phyloP scores from a whole-genome alignment of 1,140 invertebrate species.

The Bactericera cockerelli region DNA sequence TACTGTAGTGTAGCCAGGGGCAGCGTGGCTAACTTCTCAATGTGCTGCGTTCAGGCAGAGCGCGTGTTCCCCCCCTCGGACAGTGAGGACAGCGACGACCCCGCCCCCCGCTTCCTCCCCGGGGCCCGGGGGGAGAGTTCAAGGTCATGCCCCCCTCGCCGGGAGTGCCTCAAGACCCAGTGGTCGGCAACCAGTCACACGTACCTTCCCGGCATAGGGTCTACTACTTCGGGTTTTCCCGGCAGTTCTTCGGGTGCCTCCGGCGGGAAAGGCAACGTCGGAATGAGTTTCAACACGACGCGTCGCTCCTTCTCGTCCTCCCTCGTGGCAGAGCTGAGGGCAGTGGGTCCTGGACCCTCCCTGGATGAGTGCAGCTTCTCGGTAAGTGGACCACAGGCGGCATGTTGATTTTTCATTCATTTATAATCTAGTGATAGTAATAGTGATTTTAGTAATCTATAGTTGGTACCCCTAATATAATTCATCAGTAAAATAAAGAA shows the following conservation, averaged over 20 bases:
- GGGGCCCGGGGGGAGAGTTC: not conserved
- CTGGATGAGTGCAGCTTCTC: conserved; percentile 15
- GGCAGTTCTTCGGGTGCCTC: too few relatives aligned
- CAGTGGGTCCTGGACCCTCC: conserved; percentile 13
- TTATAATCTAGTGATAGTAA: too few relatives aligned
- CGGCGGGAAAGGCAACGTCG: conserved; percentile 10
- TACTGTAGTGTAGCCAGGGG: too few relatives aligned
- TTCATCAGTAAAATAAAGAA: too few relatives aligned
- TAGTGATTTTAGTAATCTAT: too few relatives aligned
- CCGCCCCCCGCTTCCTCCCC: conserved; percentile 1
- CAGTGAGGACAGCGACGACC: conserved; percentile 21
- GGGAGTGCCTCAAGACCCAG: conserved; percentile 15
- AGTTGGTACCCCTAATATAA: too few relatives aligned
- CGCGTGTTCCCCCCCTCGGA: conserved; percentile 24
- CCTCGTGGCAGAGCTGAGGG: conserved; percentile 20
- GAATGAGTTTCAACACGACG: conserved; percentile 16
- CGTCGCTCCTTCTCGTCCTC: conserved; percentile 23
- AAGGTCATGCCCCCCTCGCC: conserved; percentile 3
- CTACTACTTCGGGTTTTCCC: too few relatives aligned
- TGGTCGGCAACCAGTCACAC: conserved; percentile 14
- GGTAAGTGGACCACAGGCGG: conserved; percentile 13
- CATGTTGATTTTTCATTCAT: too few relatives aligned
- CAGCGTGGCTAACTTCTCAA: conserved; percentile 9
- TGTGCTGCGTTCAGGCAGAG: conserved; percentile 25
- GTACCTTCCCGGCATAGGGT: not conserved